These are phyloP conservation scores for Actenoides lindsayi DNA, from an alignment of 2,113 vertebrate genomes.

Conservation along the genomic window DNA sequence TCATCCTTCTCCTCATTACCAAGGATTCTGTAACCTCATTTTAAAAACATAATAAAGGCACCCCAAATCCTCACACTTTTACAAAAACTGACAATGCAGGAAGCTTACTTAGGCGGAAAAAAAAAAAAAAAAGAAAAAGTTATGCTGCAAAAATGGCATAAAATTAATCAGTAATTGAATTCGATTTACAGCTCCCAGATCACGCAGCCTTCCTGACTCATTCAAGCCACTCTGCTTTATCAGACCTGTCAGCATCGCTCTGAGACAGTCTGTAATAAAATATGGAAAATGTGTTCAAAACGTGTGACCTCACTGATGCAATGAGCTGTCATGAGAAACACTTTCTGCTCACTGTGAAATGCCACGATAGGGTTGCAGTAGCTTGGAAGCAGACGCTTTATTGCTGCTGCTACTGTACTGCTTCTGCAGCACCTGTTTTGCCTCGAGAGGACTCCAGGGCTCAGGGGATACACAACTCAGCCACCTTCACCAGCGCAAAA, in stretches of 20 bases:
- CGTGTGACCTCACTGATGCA: not conserved
- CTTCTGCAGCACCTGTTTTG: not conserved
- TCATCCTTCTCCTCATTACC: not conserved
- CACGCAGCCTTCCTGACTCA: constrained; percentile 39
- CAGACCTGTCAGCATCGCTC: constrained; percentile 19
- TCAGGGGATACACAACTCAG: not conserved
- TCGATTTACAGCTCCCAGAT: not conserved
- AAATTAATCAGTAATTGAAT: not conserved
- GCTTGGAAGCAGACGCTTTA: not conserved
- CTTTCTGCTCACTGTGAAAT: not conserved
- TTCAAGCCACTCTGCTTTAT: not conserved
- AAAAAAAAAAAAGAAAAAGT: not conserved
- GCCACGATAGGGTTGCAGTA: not conserved
- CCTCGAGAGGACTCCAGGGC: not conserved
- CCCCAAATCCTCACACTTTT: not conserved
- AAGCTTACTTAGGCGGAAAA: too few species aligned
- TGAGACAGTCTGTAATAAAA: constrained; percentile 14
- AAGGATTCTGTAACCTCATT: not conserved
- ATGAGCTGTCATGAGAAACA: not conserved
- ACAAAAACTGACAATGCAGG: not conserved
- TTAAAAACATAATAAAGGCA: not conserved
- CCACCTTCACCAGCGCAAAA: not conserved
- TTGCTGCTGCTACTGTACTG: not conserved
- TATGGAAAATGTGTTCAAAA: constrained; percentile 9
- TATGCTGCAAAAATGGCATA: not conserved